Evolutionary conservation across 2,797 vertebrate species (phyloP).

Genomic region (Chromis chromis): DNA sequence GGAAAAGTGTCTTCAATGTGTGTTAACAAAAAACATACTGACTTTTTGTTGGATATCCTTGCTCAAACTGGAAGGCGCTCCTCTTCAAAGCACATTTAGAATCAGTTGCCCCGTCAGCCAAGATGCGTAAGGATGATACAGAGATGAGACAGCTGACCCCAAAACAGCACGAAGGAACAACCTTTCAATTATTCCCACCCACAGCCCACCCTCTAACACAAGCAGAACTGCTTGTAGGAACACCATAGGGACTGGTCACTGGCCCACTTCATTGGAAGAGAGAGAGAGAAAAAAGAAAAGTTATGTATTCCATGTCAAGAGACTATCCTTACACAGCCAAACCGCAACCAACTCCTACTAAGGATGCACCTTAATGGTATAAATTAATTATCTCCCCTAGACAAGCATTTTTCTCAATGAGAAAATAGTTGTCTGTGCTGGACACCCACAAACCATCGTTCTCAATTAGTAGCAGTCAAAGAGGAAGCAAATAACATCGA

Average conservation of each 20-base stretch:
- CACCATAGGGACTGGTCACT: slow-evolving; percentile 33
- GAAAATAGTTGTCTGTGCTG: slow-evolving; percentile 32
- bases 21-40: slow-evolving; percentile 19
- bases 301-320: slow-evolving; percentile 29
- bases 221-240: slow-evolving; percentile 44
- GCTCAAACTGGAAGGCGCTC: slow-evolving; percentile 44
- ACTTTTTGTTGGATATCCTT: slow-evolving; percentile 31
- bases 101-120: slow-evolving; percentile 25
- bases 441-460: slow-evolving; percentile 33
- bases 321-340: slow-evolving; percentile 42
- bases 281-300: slow-evolving; percentile 21
- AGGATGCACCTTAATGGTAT: slow-evolving; percentile 28
- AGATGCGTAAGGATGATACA: slow-evolving; percentile 39
- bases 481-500: slow-evolving; percentile 52
- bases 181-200: slow-evolving; percentile 47
- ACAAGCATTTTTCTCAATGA: slow-evolving; percentile 44
- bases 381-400: slow-evolving; percentile 23
- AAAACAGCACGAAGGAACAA: slow-evolving; percentile 16
- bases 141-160: slow-evolving; percentile 43
- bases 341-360: slow-evolving; percentile 7
- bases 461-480: slow-evolving; percentile 39
- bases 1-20: slow-evolving; percentile 42
- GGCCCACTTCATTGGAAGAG: slow-evolving; percentile 36
- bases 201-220: slow-evolving; percentile 39
- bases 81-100: slow-evolving; percentile 35